Conservation (phyloP, 2,888 invertebrate genomes). For the Agrochola lychnidis region DNA sequence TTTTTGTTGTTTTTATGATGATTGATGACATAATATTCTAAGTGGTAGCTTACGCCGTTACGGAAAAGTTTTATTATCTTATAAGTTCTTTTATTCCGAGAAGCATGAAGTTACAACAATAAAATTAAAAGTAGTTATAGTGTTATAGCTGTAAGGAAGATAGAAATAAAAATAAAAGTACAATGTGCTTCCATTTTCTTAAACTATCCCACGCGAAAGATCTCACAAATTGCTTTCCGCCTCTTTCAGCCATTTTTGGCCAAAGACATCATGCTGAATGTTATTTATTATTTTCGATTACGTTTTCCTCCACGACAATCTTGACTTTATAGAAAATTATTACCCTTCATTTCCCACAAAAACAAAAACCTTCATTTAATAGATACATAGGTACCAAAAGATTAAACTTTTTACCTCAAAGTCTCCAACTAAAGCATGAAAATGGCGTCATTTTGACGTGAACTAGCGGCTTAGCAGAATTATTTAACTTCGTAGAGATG, state of each 20-base stretch:
- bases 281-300: conserved; percentile 27
- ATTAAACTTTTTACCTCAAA: conserved; percentile 21
- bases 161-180: background rate
- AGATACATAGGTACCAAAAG: background rate
- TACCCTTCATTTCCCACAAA: conserved; percentile 12
- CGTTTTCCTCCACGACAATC: background rate
- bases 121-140: too few species aligned
- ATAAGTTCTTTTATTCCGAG: conserved; percentile 12
- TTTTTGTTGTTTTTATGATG: conserved; percentile 30
- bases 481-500: conserved; percentile 47
- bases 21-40: conserved; percentile 49
- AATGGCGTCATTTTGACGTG: conserved; percentile 32
- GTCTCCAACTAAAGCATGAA: conserved; percentile 18
- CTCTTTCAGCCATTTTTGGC: conserved; percentile 1
- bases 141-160: too few species aligned
- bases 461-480: conserved; percentile 50
- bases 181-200: conserved; percentile 2
- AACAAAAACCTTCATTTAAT: conserved; percentile 9
- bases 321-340: conserved; percentile 19
- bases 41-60: conserved; percentile 38
- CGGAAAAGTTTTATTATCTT: conserved; percentile 13
- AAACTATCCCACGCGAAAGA: conserved; percentile 2
- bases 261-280: conserved; percentile 13
- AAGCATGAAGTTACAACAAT: background rate
- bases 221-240: conserved; percentile 9